Base-by-base conservation (phyloP, 2,888 invertebrate species). In the Geotrupes spiniger region DNA sequence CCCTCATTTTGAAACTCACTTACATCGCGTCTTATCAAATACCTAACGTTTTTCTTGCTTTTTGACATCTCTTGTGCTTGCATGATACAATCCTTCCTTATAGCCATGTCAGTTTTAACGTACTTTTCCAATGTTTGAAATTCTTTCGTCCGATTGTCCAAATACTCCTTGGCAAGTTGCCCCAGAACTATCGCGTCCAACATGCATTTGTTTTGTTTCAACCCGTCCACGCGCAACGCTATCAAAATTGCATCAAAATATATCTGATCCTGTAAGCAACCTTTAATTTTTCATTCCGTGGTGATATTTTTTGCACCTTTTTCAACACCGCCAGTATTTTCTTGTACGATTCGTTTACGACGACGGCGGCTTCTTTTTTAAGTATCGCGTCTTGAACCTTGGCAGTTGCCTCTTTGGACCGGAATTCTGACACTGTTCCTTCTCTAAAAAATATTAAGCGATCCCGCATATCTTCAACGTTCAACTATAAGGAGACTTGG, bases 161-260 rank as follows among this genome's bases (percentile, higher is more conserved):
- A 70, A 63, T 84, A 82, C 63, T 85, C 84, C 58, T 80, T 77
- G 1, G 83, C 84, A 1, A 84, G 67, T 60, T 85, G 84, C 0
- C 85, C 84, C 74, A 84, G 78, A 60, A 80, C 76, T 0, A 82
- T 84, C 1, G 83, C 80, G 15, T 78, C 79, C 66, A 82, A 75
- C 57, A 85, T 74, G 52, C 84, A 78, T 60, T 78, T 78, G 33
- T 81, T 79, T 67, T 85, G 85, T 6, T 75, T 75, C 31, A 76
- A 69, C 49, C 79, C 79, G 62, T 86, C 84, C 14, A 75, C 62
- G 56, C 77, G 76, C 36, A 85, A 66, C 0, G 79, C 77, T 29
- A 76, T 76, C 45, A 85, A 63, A 2, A 85, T 79, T 0, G 78
- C 78, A 39, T 84, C 82, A 58, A 81, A 84, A 61, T 82, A 82